Conservation (phyloP, 2,888 invertebrate species). For the Hypena proboscidalis region DNA sequence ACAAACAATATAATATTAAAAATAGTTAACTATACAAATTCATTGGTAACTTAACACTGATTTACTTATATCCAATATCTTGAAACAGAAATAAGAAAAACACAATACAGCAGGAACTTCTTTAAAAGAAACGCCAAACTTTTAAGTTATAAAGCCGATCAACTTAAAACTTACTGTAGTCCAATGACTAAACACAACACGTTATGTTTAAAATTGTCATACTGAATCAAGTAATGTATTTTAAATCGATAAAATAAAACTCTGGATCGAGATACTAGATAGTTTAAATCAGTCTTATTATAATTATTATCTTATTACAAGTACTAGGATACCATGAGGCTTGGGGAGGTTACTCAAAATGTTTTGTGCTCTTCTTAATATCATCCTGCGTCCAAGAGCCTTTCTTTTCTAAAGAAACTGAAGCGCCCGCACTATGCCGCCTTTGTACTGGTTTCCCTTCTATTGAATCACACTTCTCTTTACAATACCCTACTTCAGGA, state of each 20-base stretch:
- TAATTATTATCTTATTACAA: no score
- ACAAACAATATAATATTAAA: constrained; percentile 45
- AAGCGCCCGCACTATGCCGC: constrained; percentile 74
- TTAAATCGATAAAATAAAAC: no score
- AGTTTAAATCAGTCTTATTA: no score
- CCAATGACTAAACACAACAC: no score
- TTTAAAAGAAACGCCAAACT: no score
- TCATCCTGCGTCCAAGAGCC: constrained; percentile 61
- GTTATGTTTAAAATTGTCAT: no score
- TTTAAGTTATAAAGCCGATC: no score
- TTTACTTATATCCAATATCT: constrained; percentile 1
- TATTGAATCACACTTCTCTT: constrained; percentile 51
- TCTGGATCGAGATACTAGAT: no score
- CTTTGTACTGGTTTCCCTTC: constrained; percentile 69
- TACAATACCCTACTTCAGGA: constrained; percentile 65
- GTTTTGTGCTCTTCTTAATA: constrained; percentile 44
- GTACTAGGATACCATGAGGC: constrained; percentile 47
- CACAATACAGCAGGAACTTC: not conserved
- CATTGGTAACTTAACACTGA: constrained; percentile 43
- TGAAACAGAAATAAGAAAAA: not conserved
- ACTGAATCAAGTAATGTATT: no score
- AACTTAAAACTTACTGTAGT: no score
- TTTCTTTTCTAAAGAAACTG: constrained; percentile 72
- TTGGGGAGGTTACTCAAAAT: constrained; percentile 39
- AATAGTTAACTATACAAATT: constrained; percentile 46